These are phyloP conservation scores for Capreolus pygargus DNA, from an alignment of 2,113 vertebrate genomes.

Conservation along the genomic window DNA sequence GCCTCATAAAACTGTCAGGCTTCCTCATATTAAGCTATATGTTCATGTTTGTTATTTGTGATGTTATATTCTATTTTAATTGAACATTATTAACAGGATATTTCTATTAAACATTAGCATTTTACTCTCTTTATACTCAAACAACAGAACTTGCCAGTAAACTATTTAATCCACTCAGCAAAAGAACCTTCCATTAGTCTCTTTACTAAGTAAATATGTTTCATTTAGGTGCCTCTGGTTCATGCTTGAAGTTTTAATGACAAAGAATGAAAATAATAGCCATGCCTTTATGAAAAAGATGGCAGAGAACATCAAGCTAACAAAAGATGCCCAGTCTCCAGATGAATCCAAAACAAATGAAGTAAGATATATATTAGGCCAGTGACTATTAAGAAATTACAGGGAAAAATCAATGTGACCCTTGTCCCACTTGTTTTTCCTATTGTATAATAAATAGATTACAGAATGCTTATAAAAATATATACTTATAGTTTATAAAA, in stretches of 20 bases:
- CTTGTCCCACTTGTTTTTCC: not conserved
- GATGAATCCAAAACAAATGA: slow-evolving; percentile 97
- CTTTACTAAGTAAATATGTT: slow-evolving; percentile 11
- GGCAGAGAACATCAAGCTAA: slow-evolving; percentile 98
- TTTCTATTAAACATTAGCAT: not conserved
- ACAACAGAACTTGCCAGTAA: not conserved
- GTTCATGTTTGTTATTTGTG: slow-evolving; percentile 28
- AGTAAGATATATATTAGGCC: slow-evolving; percentile 78
- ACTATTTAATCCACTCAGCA: not conserved
- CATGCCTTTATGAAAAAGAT: slow-evolving; percentile 98
- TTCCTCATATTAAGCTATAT: not conserved
- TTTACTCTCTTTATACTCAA: not conserved
- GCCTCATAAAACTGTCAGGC: not conserved
- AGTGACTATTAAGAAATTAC: not conserved
- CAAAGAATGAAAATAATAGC: slow-evolving; percentile 99
- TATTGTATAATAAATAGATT: not conserved
- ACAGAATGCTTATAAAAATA: not conserved
- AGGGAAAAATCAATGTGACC: not conserved
- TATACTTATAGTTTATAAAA: not conserved
- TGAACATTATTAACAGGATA: not conserved
- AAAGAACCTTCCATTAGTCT: not conserved
- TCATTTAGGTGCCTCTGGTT: slow-evolving; percentile 94
- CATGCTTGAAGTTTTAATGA: slow-evolving; percentile 99
- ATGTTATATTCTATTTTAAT: not conserved
- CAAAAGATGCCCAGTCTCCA: slow-evolving; percentile 95